Evolutionary conservation across 2,797 vertebrate genomes (phyloP).

Genomic region (Molossus alvarezi): DNA sequence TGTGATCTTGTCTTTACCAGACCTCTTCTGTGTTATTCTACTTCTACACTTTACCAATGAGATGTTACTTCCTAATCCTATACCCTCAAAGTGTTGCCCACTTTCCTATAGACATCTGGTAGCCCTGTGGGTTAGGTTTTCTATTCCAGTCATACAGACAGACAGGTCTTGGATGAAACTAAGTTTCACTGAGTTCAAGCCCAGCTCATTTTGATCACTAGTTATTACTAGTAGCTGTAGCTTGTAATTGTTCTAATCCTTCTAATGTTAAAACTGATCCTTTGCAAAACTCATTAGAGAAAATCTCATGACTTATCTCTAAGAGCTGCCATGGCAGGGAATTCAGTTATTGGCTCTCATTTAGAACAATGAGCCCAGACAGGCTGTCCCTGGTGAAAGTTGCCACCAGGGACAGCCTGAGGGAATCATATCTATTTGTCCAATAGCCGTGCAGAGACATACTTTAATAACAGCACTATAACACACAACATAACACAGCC

Average conservation of each 20-base stretch:
- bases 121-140: background rate
- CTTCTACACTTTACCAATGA: conserved; percentile 37
- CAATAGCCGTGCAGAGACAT: no score
- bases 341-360: conserved; percentile 62
- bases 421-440: no score
- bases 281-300: conserved; percentile 77
- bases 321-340: conserved; percentile 45
- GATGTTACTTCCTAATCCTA: conserved; percentile 69
- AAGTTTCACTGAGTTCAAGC: conserved; percentile 28
- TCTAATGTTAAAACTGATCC: conserved; percentile 72
- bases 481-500: conserved; percentile 1
- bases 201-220: conserved; percentile 53
- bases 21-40: conserved; percentile 62
- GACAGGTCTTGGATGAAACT: conserved; percentile 66
- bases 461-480: no score
- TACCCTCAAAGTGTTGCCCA: background rate
- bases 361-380: conserved; percentile 70
- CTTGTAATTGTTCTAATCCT: conserved; percentile 53
- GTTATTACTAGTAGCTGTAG: conserved; percentile 46
- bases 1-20: conserved; percentile 61
- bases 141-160: conserved; percentile 16
- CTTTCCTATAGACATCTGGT: background rate
- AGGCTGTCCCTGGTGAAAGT: conserved; percentile 34
- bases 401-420: background rate
- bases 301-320: conserved; percentile 63